Percentiles rank a stretch among this genome's conserved stretches.
These are phyloP conservation scores for Patiria pectinifera DNA, from an alignment of 53 echinoderm and acorn worm species.

Conservation along the genomic window DNA sequence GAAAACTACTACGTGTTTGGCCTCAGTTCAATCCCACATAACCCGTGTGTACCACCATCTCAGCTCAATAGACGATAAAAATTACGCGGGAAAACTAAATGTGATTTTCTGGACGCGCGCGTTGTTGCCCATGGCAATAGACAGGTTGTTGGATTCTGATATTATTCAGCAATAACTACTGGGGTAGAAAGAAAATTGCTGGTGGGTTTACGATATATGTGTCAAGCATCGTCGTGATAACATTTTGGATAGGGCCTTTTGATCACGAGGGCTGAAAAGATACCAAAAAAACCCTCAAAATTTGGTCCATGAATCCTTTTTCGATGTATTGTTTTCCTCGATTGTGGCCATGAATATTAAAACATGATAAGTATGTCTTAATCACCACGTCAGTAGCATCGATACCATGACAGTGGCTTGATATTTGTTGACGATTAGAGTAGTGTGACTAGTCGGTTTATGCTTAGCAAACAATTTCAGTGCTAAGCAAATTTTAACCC, in stretches of 20 bases:
- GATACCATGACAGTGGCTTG: no score
- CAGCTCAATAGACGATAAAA: neutral
- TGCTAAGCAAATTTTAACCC: no score
- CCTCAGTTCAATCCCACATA: slow-evolving; percentile 36
- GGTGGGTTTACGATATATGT: neutral
- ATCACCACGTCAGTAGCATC: no score
- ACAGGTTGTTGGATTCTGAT: neutral
- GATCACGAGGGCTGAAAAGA: no score
- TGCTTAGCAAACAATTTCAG: no score
- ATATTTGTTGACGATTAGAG: no score
- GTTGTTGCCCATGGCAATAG: neutral
- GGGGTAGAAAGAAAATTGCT: neutral
- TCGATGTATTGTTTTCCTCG: no score
- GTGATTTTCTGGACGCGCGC: neutral
- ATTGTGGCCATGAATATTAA: no score
- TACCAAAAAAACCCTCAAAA: no score
- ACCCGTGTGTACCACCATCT: neutral
- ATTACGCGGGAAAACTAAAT: neutral
- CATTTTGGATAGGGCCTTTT: neutral
- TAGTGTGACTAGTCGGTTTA: no score
- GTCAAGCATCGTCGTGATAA: neutral
- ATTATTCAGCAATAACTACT: neutral
- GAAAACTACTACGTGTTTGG: slow-evolving; percentile 26
- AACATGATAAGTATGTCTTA: no score
- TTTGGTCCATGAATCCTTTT: no score